A percentile compares a stretch with the other conserved stretches of the same genome.
These are phyloP conservation scores for Hypolimnas misippus DNA, from an alignment of 2,888 invertebrate genomes.

Conservation along the genomic window DNA sequence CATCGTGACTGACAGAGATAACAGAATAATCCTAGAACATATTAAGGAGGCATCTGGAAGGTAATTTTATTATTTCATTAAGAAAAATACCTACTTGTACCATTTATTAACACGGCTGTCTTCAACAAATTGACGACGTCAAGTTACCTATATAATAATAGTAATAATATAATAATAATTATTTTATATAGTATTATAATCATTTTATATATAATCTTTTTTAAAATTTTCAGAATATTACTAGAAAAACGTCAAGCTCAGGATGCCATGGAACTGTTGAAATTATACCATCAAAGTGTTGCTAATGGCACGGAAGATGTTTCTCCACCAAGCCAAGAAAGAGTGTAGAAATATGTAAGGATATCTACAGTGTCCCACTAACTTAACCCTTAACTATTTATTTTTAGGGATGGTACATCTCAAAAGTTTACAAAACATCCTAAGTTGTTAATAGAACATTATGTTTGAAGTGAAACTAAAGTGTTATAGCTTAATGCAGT, in stretches of 20 bases:
- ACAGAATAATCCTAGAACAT: slow-evolving; percentile 90
- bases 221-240: slow-evolving; percentile 81
- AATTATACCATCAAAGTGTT: slow-evolving; percentile 87
- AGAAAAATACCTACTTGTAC: background rate
- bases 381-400: slow-evolving; percentile 67
- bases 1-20: slow-evolving; percentile 89
- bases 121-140: too few species aligned
- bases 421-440: slow-evolving; percentile 78
- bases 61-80: slow-evolving; percentile 58
- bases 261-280: slow-evolving; percentile 93
- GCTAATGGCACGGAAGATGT: slow-evolving; percentile 79
- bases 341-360: slow-evolving; percentile 58
- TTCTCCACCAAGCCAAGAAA: slow-evolving; percentile 75
- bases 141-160: too few species aligned
- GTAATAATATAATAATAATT: too few species aligned
- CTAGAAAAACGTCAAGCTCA: slow-evolving; percentile 93
- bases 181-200: too few species aligned
- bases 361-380: slow-evolving; percentile 43
- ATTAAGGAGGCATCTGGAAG: slow-evolving; percentile 93
- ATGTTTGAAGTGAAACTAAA: slow-evolving; percentile 4
- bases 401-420: slow-evolving; percentile 73
- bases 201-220: background rate
- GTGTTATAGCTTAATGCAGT: slow-evolving; percentile 1
- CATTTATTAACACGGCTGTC: too few species aligned
- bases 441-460: slow-evolving; percentile 4